These are phyloP conservation scores for Morinoia aosen DNA, from an alignment of 2,888 invertebrate genomes.

Conservation along the genomic window DNA sequence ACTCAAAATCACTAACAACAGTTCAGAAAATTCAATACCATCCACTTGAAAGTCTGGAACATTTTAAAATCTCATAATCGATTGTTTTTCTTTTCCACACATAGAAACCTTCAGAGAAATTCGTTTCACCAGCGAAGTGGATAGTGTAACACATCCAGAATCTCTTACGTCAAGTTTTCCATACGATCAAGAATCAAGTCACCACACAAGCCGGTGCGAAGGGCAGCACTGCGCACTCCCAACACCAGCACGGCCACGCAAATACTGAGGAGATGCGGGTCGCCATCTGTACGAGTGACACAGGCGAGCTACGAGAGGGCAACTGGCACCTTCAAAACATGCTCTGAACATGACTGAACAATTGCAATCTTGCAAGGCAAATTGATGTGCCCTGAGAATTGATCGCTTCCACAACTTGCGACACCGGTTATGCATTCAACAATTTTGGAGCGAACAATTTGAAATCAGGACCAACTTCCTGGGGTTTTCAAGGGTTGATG, in stretches of 20 bases:
- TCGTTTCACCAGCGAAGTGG: no score
- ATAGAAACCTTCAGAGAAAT: no score
- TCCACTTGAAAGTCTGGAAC: not conserved
- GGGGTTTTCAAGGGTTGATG: no score
- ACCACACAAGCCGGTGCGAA: no score
- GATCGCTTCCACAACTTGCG: not conserved
- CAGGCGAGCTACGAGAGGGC: not conserved
- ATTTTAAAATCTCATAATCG: no score
- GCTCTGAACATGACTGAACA: not conserved
- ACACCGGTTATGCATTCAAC: not conserved
- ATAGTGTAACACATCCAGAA: no score
- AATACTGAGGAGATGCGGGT: not conserved
- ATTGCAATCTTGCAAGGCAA: not conserved
- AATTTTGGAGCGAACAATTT: not conserved
- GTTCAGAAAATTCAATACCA: not conserved
- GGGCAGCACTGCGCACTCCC: not conserved
- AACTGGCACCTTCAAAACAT: not conserved
- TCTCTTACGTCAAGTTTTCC: no score
- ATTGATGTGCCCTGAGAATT: not conserved
- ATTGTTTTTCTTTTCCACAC: no score
- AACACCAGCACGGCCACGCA: not conserved
- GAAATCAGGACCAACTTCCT: not conserved
- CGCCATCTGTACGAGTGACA: not conserved
- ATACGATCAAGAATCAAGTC: no score
- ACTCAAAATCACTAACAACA: not conserved